A percentile compares a stretch with the other conserved stretches of the same genome.
phyloP scores from a whole-genome alignment of 1,140 invertebrate species.

The Dinothrombium tinctorium region DNA sequence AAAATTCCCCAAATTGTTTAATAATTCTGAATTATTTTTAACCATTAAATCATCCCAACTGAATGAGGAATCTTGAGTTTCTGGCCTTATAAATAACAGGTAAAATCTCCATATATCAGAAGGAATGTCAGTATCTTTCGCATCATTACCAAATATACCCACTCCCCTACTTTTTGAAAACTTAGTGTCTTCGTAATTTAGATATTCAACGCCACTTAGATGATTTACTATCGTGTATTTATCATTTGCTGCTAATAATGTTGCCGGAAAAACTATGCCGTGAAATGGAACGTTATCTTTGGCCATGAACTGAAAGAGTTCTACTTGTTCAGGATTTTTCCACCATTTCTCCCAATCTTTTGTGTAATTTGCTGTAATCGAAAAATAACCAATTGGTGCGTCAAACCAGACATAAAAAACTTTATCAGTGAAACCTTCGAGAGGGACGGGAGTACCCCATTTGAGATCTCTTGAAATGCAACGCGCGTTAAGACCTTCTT shows the following conservation, averaged over 20 bases:
- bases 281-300: slow-evolving; percentile 99
- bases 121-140: slow-evolving; percentile 62
- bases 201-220: slow-evolving; percentile 83
- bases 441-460: slow-evolving; percentile 93
- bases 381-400: slow-evolving; percentile 91
- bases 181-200: slow-evolving; percentile 99
- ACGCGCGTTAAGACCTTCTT: slow-evolving; percentile 67
- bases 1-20: slow-evolving; percentile 97
- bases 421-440: slow-evolving; percentile 58
- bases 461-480: slow-evolving; percentile 93
- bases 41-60: slow-evolving; percentile 75
- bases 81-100: slow-evolving; percentile 74
- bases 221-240: slow-evolving; percentile 59
- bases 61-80: slow-evolving; percentile 73
- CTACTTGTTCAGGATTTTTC: slow-evolving; percentile 51
- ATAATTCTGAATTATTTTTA: slow-evolving; percentile 83
- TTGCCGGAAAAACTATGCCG: slow-evolving; percentile 84
- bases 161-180: slow-evolving; percentile 92
- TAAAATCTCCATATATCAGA: slow-evolving; percentile 97
- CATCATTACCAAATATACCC: slow-evolving; percentile 94
- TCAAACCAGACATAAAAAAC: slow-evolving; percentile 99
- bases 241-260: slow-evolving; percentile 52
- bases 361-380: slow-evolving; percentile 78
- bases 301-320: slow-evolving; percentile 88
- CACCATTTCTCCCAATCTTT: slow-evolving; percentile 86